Percentiles rank a stretch among this genome's conserved stretches.
Evolutionary conservation across 2,888 invertebrate genomes (phyloP).

Genomic region (Seira musarum): DNA sequence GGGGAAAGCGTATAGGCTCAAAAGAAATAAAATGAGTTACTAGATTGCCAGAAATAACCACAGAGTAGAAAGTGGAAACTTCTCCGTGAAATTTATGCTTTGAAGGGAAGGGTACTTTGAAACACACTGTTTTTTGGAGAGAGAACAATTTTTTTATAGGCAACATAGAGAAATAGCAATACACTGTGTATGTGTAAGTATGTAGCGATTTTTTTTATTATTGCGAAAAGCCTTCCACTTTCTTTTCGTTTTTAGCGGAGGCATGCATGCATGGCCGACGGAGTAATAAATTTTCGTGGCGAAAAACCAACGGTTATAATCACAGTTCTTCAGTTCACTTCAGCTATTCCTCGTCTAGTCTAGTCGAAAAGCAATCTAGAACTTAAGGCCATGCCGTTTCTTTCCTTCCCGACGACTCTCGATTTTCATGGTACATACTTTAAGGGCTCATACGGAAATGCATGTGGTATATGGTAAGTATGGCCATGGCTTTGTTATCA

Average conservation of each 20-base stretch:
- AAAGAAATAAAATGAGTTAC: slow-evolving; percentile 6
- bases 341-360: neutral
- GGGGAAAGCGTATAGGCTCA: neutral
- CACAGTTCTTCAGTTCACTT: slow-evolving; percentile 51
- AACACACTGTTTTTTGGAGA: neutral
- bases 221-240: slow-evolving; percentile 18
- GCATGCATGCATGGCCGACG: slow-evolving; percentile 31
- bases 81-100: neutral
- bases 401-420: slow-evolving; percentile 23
- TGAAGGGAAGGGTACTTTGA: slow-evolving; percentile 9
- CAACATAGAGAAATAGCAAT: neutral
- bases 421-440: slow-evolving; percentile 48
- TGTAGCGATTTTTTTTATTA: slow-evolving; percentile 1
- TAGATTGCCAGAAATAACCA: neutral
- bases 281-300: slow-evolving; percentile 44
- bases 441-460: slow-evolving; percentile 38
- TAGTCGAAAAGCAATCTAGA: slow-evolving; percentile 44
- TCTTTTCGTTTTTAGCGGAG: slow-evolving; percentile 9
- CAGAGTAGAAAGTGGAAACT: neutral
- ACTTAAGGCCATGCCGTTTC: slow-evolving; percentile 26
- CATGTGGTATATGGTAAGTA: too few species aligned
- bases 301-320: slow-evolving; percentile 50
- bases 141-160: too few species aligned
- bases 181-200: slow-evolving; percentile 15
- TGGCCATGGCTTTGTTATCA: too few species aligned